Evolutionary conservation across 2,113 vertebrate genomes (phyloP), one percentile per base, ranked within the genome.

Genomic region (Marmota monax): DNA sequence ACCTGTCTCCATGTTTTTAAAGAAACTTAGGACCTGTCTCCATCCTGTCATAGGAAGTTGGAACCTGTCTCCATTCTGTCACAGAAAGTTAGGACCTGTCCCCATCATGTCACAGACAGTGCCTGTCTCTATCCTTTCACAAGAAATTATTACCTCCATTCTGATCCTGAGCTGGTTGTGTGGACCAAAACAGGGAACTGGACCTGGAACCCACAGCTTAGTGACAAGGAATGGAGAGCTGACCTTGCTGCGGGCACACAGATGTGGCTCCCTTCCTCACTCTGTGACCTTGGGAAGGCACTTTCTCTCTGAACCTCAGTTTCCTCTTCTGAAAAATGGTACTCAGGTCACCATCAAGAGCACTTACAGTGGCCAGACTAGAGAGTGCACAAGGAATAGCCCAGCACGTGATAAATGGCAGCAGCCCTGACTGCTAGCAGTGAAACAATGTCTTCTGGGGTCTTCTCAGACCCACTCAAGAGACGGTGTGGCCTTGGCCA

Each of bases 301-400:
- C 48, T 29, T 58, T 58, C 20, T 48, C 22, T 80, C 80, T 20
- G 42, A n/a, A 65, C 88, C 56, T 96, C 85, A 1, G 45, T 76
- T 67, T 85, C 72, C 72, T 51, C 63, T 5, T 37, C 82, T 25
- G 92, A 39, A 56, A 42, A 32, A 7, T 7, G 63, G 25, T 25
- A 0, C 88, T 2, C 37, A 2, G 0, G 0, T 8, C 27, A 7
- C n/a, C n/a, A 0, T 29, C 51, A 1, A 12, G 42, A 25, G 56
- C 27, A 3, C 90, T 34, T 12, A 37, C 13, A 8, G 48, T 32
- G 56, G 10, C 1, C 42, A 0, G 39, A 0, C 32, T n/a, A n/a
- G 85, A 32, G 17, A 39, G 8, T 2, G 56, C 1, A 0, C 2
- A 25, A 13, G 6, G n/a, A 17, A 0, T 0, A 39, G 39, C 53